Base-by-base conservation (phyloP, 53 echinoderm and acorn worm genomes). In the Zoroaster sp. region DNA sequence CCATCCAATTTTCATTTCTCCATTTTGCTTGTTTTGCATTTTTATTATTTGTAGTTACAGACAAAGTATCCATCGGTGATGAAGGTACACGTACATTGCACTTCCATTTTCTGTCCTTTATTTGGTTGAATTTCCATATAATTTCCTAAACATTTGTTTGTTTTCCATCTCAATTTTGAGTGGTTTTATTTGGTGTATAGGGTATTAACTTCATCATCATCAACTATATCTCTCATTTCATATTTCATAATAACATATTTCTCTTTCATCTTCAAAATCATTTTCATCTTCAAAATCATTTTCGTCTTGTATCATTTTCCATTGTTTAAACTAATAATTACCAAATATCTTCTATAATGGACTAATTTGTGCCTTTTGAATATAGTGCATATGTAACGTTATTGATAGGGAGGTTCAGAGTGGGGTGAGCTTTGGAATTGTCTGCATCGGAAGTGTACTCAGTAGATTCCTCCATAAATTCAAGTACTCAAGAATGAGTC, bases 11-110 rank as follows among this genome's bases (percentile, higher is more conserved):
- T 51, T 46, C 85, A 49, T 47, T 40, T 66, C 20, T 51, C 71
- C 33, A 35, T 11, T 74, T 83, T 81, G 81, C 21, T 77, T 51
- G 77, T 85, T 85, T 85, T 85, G 85, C 71, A 85, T 85, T 49
- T 83, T 45, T 32, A 51, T 70, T 70, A 18, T 77, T 35, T 85
- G 69, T 41, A 85, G 85, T 85, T 85, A 37, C 85, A 85, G 85
- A 70, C 32, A 37, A 85, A 85, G 85, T 85, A n/a, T 70, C 25
- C 71, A 70, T 69, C 85, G 38, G 85, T 85, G 69, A n/a, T 47
- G 18, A 85, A 85, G 85, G 85, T 85, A 85, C 38, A 85, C 70
- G 69, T 34, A 20, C 85, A 49, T 71, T 35, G 47, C 70, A 70
- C 71, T 35, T 0, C 31, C 4, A 15, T 82, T 66, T 44, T 40